phyloP scores from a whole-genome alignment of 2,888 invertebrate species.

The Teleogryllus oceanicus region DNA sequence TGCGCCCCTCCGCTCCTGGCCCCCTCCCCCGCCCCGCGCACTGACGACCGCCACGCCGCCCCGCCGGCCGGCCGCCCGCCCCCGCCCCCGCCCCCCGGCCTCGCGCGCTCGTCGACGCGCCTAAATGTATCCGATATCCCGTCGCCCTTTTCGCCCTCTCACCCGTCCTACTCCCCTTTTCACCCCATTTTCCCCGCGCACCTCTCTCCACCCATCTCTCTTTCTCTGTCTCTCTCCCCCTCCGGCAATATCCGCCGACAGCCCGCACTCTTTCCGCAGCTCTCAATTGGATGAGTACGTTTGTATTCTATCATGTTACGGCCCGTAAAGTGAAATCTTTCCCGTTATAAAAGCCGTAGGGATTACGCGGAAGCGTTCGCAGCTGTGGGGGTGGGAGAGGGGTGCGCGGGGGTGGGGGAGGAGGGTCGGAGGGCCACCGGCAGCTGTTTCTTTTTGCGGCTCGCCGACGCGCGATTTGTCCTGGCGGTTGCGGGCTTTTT shows the following conservation, averaged over 20 bases:
- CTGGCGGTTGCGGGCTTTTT: neutral
- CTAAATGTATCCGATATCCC: constrained; percentile 2
- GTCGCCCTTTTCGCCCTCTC: neutral
- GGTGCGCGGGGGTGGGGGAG: neutral
- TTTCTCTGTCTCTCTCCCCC: neutral
- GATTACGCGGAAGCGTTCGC: neutral
- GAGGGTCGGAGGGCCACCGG: neutral
- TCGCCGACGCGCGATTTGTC: neutral
- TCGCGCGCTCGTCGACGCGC: neutral
- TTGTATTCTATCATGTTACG: constrained; percentile 18
- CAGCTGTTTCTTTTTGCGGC: constrained; percentile 3
- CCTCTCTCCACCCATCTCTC: neutral
- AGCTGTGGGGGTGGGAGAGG: neutral
- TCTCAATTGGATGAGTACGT: constrained; percentile 18
- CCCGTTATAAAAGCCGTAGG: constrained; percentile 10
- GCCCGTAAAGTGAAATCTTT: constrained; percentile 18
- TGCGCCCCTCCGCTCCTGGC: neutral
- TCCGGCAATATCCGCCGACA: neutral
- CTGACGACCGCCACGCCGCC: neutral
- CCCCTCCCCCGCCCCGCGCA: neutral
- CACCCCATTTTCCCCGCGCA: neutral
- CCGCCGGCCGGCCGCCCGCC: neutral
- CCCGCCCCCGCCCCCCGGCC: neutral
- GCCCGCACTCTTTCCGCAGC: constrained; percentile 10
- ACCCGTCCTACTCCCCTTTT: neutral